Evolutionary conservation across 2,113 vertebrate genomes (phyloP), one percentile per base, ranked within the genome.

Genomic region (Rhinichthys klamathensis): DNA sequence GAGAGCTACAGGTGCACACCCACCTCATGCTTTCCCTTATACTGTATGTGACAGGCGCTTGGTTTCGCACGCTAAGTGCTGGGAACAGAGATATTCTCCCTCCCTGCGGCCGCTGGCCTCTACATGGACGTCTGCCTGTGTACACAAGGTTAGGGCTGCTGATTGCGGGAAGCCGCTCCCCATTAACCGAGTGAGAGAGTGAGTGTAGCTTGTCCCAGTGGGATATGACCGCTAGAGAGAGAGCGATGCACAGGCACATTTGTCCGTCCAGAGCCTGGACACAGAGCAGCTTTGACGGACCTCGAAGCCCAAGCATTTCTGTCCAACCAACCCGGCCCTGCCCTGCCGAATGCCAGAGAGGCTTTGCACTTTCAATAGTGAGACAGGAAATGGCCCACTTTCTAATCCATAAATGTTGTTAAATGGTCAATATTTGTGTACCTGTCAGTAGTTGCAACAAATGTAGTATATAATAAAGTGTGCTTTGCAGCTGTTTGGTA

Each of bases 401-500:
- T 80, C 85, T 76, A 88, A 82, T 88, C 69, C 84, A 88, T 86
- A 86, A 88, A 86, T 81, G 81, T 84, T 81, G 75, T 54, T 85
- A 73, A 85, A 84, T 67, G 72, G 81, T 86, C 80, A 86, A 76
- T 88, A 70, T 88, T 86, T 76, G 67, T 69, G 56, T 63, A 80
- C 32, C 74, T 61, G 70, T 88, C 69, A 63, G 41, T 65, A 32
- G 3, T 32, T 27, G 12, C 16, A 44, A 61, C 7, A 46, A 46
- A 30, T 54, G 9, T 74, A 18, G 27, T 49, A 61, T 44, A 51
- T 69, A 58, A 58, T 75, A 25, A 32, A 41, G 21, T 54, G 12
- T 54, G 30, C 44, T 79, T 21, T 3, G 44, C 77, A 44, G 58
- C 38, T 63, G 32, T 41, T 25, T 38, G 23, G 35, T n/a, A 44